Percentiles rank a stretch among this genome's conserved stretches.
Evolutionary conservation across 1,140 invertebrate species (phyloP).

Genomic region (Apocrypta bakeri): DNA sequence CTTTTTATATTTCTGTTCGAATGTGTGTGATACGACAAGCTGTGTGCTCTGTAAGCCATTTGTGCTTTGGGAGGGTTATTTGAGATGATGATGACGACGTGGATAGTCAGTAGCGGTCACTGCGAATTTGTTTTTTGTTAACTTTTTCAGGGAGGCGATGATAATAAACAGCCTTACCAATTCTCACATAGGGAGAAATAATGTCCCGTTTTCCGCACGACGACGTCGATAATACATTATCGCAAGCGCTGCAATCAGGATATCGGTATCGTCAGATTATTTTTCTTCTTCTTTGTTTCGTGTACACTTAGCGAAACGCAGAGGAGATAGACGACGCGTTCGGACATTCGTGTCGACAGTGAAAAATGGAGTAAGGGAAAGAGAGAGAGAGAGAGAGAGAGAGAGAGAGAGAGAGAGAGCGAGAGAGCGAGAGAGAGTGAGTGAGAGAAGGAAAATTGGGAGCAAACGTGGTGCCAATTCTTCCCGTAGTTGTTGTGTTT

Average conservation of each 20-base stretch:
- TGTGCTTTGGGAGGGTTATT: not conserved
- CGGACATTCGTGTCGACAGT: not conserved
- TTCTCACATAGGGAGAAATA: not conserved
- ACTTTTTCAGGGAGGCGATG: not conserved
- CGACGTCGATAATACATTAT: conserved; percentile 45
- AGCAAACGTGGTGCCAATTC: conserved; percentile 74
- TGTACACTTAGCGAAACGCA: not conserved
- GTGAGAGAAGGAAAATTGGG: conserved; percentile 60
- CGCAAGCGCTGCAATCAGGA: not conserved
- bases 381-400: not conserved
- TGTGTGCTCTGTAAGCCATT: conserved; percentile 23
- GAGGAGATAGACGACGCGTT: not conserved
- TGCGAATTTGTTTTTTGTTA: conserved; percentile 29
- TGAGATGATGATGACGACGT: not conserved
- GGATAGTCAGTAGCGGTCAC: not conserved
- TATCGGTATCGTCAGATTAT: not conserved
- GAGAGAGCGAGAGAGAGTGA: not conserved
- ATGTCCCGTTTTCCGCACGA: not conserved
- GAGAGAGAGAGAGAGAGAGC: not conserved
- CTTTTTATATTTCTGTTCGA: not conserved
- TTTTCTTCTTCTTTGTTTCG: not conserved
- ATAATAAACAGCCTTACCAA: not conserved
- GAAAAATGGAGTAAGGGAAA: not conserved
- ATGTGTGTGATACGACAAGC: conserved; percentile 39
- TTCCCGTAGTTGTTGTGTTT: conserved; percentile 64